Conservation (phyloP, 2,113 vertebrate species). For the Ailuropoda melanoleuca region DNA sequence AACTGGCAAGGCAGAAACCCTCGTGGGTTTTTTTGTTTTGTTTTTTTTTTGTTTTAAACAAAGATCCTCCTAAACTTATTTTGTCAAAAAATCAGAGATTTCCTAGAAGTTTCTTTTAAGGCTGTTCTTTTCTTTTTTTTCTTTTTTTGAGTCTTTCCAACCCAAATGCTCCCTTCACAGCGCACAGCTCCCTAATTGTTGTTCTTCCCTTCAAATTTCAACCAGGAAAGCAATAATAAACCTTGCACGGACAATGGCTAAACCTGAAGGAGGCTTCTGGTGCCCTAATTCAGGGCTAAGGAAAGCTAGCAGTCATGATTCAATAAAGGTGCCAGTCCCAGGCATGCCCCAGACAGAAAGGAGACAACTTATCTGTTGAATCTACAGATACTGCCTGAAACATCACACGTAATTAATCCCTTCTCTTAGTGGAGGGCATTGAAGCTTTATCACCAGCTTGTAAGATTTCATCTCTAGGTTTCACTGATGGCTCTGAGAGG, state of each 20-base stretch:
- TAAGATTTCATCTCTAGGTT: conserved; percentile 19
- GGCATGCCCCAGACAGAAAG: conserved; percentile 77
- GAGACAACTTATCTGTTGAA: conserved; percentile 82
- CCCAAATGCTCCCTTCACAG: conserved; percentile 46
- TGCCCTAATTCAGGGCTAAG: not conserved
- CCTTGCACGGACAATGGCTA: not conserved
- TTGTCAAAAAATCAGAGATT: not conserved
- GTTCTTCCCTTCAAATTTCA: conserved; percentile 41
- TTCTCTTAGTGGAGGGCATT: conserved; percentile 62
- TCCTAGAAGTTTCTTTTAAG: not conserved
- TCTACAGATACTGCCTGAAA: conserved; percentile 79
- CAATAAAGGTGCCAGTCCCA: not conserved
- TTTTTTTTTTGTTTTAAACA: not conserved
- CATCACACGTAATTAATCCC: conserved; percentile 81
- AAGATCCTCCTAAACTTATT: not conserved
- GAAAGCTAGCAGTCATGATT: conserved; percentile 38
- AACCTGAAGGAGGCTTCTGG: not conserved
- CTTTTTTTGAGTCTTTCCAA: conserved; percentile 53
- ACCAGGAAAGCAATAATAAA: not conserved
- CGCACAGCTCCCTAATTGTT: conserved; percentile 57
- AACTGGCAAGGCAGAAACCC: conserved; percentile 37
- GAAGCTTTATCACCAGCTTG: conserved; percentile 61
- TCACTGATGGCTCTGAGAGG: not conserved
- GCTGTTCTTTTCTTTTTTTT: not conserved
- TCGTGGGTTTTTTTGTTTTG: not conserved